phyloP scores from a whole-genome alignment of 1,140 invertebrate species.

The Rhyzopertha dominica region DNA sequence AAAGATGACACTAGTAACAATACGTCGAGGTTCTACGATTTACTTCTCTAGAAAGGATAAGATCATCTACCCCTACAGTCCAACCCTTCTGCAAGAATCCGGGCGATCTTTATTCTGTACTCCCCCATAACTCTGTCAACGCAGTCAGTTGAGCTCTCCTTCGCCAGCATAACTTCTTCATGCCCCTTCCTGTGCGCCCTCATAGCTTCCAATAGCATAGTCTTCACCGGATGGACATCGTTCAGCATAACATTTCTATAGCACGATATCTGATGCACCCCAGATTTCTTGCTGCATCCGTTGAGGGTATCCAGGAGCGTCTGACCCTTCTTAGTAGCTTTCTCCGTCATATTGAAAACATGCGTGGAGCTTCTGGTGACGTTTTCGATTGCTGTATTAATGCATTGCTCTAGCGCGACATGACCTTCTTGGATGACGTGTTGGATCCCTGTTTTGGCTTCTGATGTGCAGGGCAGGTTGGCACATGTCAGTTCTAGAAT shows the following conservation, averaged over 20 bases:
- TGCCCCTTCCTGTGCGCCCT: conserved; percentile 21
- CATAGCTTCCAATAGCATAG: conserved; percentile 23
- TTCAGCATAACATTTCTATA: conserved; percentile 33
- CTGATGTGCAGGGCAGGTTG: background rate
- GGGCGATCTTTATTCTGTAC: conserved; percentile 17
- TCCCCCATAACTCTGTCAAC: conserved; percentile 19
- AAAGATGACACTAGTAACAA: too few relatives aligned
- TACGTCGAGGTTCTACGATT: too few relatives aligned
- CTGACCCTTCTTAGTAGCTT: conserved; percentile 23
- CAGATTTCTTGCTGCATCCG: conserved; percentile 25
- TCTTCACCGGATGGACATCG: conserved; percentile 30
- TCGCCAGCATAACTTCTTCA: conserved; percentile 22
- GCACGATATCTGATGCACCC: conserved; percentile 26
- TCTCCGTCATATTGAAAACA: conserved; percentile 15
- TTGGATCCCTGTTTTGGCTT: conserved; percentile 18
- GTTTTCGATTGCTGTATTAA: background rate
- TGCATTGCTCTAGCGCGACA: conserved; percentile 16
- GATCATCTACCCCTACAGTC: conserved; percentile 5
- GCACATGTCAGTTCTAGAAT: too few relatives aligned
- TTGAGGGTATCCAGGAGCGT: conserved; percentile 27
- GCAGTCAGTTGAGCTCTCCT: conserved; percentile 21
- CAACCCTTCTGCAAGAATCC: conserved; percentile 14
- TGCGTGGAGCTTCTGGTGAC: conserved; percentile 14
- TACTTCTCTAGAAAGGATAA: too few relatives aligned
- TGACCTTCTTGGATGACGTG: conserved; percentile 17